phyloP scores from a whole-genome alignment of 2,113 vertebrate genomes.

The Hydrochoerus hydrochaeris region DNA sequence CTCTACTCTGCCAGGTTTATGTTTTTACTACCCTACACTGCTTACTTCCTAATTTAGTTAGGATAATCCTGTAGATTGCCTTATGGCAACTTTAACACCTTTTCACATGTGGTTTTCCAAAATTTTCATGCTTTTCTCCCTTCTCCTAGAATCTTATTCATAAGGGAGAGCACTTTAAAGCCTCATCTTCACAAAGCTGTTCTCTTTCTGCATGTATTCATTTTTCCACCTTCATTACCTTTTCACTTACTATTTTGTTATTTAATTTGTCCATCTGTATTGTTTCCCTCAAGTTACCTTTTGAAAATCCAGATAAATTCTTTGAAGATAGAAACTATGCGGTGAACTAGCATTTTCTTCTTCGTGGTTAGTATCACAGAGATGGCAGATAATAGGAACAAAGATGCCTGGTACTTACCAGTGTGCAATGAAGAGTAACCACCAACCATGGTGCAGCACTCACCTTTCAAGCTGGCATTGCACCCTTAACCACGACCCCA shows the following conservation, averaged over 20 bases:
- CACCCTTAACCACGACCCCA: background rate
- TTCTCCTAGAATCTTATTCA: background rate
- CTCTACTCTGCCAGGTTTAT: background rate
- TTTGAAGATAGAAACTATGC: background rate
- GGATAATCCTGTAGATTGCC: background rate
- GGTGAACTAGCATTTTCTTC: background rate
- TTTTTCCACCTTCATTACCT: background rate
- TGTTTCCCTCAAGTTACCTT: background rate
- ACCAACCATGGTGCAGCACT: background rate
- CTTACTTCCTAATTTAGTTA: background rate
- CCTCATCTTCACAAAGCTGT: background rate
- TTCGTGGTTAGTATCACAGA: background rate
- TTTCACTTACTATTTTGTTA: background rate
- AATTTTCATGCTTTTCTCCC: background rate
- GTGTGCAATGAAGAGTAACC: background rate
- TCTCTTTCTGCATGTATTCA: background rate
- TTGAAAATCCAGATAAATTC: background rate
- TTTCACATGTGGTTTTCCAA: background rate
- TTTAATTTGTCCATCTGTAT: background rate
- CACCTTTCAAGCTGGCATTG: background rate
- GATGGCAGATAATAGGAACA: background rate
- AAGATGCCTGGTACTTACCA: background rate
- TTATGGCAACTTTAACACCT: background rate
- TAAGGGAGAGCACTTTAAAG: background rate
- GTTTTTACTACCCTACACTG: background rate